Conservation (phyloP, 2,797 vertebrate genomes). For the Acestrorhynchus altus region DNA sequence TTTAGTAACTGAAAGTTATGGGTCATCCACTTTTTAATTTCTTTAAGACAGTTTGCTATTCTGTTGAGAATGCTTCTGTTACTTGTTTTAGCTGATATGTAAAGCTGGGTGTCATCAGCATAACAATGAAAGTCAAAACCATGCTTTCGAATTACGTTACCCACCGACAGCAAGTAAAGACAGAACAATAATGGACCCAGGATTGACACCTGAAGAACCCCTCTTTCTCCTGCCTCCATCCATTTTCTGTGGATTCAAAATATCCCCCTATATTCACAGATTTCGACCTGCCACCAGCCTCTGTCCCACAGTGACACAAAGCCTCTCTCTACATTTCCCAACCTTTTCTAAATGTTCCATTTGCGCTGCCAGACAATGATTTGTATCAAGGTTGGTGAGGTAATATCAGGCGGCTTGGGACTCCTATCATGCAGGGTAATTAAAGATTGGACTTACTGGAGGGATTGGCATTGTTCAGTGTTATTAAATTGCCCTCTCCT, state of each 20-base stretch:
- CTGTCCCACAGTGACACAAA: not conserved
- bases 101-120: no score
- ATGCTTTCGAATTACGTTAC: no score
- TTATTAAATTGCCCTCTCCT: constrained; percentile 70
- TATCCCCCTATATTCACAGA: constrained; percentile 31
- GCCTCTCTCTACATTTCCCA: constrained; percentile 29
- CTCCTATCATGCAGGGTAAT: constrained; percentile 72
- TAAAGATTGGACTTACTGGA: constrained; percentile 71
- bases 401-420: constrained; percentile 64
- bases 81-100: no score
- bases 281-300: constrained; percentile 30
- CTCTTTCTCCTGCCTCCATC: constrained; percentile 72
- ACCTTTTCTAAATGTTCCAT: constrained; percentile 68
- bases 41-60: no score
- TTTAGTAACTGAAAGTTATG: no score
- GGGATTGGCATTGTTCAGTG: constrained; percentile 67
- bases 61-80: no score
- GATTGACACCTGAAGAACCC: no score
- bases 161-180: no score
- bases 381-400: constrained; percentile 72
- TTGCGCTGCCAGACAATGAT: constrained; percentile 68
- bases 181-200: no score
- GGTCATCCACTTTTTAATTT: no score
- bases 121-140: no score
- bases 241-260: constrained; percentile 69